Percentiles rank a stretch among this genome's conserved stretches.
Evolutionary conservation across 2,797 vertebrate genomes (phyloP).

Genomic region (Parotocinclus haroldoi): DNA sequence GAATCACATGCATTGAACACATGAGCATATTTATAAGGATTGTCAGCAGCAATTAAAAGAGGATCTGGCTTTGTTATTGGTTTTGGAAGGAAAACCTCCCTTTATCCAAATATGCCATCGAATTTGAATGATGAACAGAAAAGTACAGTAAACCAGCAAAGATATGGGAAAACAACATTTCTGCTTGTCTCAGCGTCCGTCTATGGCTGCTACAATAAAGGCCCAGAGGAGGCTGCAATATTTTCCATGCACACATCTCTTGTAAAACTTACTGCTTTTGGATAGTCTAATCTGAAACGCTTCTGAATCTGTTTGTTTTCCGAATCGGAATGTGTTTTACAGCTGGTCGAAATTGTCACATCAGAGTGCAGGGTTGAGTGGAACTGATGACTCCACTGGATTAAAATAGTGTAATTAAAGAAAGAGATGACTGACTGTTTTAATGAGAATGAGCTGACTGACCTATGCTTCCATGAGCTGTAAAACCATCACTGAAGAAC

Average conservation of each 20-base stretch:
- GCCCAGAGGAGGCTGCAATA: slow-evolving; percentile 39
- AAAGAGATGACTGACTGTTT: slow-evolving; percentile 41
- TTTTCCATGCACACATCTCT: slow-evolving; percentile 42
- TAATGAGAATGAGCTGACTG: background rate
- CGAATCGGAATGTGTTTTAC: slow-evolving; percentile 40
- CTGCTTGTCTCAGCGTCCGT: slow-evolving; percentile 40
- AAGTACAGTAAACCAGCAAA: background rate
- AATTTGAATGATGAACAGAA: background rate
- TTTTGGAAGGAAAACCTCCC: background rate
- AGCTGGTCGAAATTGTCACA: slow-evolving; percentile 55
- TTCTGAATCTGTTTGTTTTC: slow-evolving; percentile 38
- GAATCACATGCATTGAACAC: too few species aligned
- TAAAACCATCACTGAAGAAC: too few species aligned
- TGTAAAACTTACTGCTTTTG: slow-evolving; percentile 28
- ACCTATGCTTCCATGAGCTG: too few species aligned
- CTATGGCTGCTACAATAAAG: slow-evolving; percentile 45
- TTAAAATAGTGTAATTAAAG: slow-evolving; percentile 53
- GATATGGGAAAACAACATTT: too few species aligned
- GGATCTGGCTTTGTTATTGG: background rate
- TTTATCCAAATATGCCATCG: background rate
- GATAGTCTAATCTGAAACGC: slow-evolving; percentile 14
- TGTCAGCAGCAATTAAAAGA: slow-evolving; percentile 17
- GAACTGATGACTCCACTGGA: slow-evolving; percentile 40
- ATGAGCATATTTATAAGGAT: slow-evolving; percentile 7
- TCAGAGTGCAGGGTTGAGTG: slow-evolving; percentile 53